Conservation (phyloP, 2,797 vertebrate genomes). For the Mallotus villosus region DNA sequence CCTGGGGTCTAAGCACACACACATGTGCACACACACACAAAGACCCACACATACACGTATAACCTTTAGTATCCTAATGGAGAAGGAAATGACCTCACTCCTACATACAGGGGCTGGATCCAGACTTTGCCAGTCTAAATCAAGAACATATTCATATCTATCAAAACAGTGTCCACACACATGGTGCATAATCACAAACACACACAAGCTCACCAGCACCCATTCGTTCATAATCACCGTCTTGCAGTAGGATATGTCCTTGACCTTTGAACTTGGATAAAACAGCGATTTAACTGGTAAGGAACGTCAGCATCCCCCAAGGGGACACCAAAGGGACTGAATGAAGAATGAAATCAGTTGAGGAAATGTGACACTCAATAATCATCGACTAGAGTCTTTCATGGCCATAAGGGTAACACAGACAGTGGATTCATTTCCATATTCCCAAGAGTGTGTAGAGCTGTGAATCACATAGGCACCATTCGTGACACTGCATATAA, state of each 20-base stretch:
- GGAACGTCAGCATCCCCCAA: too few relatives aligned
- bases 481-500: not conserved
- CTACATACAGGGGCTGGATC: not conserved
- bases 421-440: not conserved
- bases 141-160: not conserved
- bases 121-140: too few relatives aligned
- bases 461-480: not conserved
- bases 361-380: not conserved
- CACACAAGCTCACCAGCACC: not conserved
- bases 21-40: not conserved
- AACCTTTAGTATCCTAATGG: not conserved
- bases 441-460: not conserved
- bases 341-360: too few relatives aligned
- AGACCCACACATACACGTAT: not conserved
- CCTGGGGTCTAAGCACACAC: not conserved
- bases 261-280: not conserved
- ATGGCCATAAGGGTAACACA: not conserved
- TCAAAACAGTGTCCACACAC: not conserved
- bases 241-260: not conserved
- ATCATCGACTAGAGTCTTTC: not conserved
- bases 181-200: not conserved
- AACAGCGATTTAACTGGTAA: not conserved
- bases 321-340: too few relatives aligned
- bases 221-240: not conserved
- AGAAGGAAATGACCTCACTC: not conserved